Conservation (phyloP, 2,888 invertebrate genomes). For the Cryptocephalus primarius region DNA sequence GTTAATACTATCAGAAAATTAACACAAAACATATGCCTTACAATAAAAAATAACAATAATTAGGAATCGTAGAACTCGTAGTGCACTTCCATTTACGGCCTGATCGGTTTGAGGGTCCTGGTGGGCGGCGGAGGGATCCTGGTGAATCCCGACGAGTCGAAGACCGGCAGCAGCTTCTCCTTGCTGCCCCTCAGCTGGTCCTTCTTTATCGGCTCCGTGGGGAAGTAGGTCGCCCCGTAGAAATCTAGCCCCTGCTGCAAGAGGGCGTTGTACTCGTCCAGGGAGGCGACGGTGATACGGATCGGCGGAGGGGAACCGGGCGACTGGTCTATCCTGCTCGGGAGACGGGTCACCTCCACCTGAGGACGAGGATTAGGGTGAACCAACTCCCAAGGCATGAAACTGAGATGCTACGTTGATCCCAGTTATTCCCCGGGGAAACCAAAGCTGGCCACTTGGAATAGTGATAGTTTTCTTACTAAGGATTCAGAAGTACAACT, state of each 20-base stretch:
- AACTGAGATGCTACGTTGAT: too few species aligned
- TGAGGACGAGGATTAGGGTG: constrained; percentile 8
- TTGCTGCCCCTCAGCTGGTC: constrained; percentile 51
- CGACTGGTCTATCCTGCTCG: constrained; percentile 43
- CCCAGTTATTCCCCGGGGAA: too few species aligned
- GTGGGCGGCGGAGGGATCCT: constrained; percentile 74
- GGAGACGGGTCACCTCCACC: constrained; percentile 59
- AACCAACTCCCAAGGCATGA: too few species aligned
- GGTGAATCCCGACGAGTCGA: constrained; percentile 76
- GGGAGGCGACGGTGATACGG: constrained; percentile 61
- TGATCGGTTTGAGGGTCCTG: constrained; percentile 43
- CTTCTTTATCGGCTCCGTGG: constrained; percentile 55
- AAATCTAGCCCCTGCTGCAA: constrained; percentile 78
- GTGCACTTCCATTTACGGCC: constrained; percentile 15
- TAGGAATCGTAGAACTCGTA: constrained; percentile 1
- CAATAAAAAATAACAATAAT: too few species aligned
- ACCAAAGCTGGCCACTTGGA: too few species aligned
- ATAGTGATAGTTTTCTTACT: too few species aligned
- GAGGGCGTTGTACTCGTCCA: constrained; percentile 66
- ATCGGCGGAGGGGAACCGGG: constrained; percentile 53
- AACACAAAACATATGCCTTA: too few species aligned
- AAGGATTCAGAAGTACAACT: too few species aligned
- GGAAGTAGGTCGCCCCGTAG: constrained; percentile 81
- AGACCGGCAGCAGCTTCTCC: constrained; percentile 53
- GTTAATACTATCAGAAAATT: too few species aligned